Base-by-base conservation (phyloP, 1,140 invertebrate species). In the Eueides isabella region DNA sequence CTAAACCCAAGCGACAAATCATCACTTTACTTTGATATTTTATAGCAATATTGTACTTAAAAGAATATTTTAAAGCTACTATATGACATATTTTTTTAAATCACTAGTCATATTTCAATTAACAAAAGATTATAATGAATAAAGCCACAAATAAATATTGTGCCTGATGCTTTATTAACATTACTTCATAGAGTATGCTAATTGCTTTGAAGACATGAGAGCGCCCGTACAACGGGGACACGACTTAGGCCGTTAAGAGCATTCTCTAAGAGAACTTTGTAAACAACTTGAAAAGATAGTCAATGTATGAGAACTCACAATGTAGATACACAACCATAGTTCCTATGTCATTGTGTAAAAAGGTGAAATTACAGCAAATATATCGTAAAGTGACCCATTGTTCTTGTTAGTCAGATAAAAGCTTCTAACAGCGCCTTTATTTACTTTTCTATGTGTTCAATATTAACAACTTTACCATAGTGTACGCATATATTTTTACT, bases 201-300 rank as follows among this genome's bases (percentile, higher is more conserved):
- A 78, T 78, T 72, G 71, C 71, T 61, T 38, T 44, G 48, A 75
- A 72, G 72, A 78, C 73, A 78, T 74, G 70, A 75, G 70, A 77
- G 80, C 70, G 64, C 48, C 64, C 61, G 41, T 76, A 72, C 80
- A 81, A 78, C 77, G 75, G 74, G 75, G 62, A 70, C 75, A 76
- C 61, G 74, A 66, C 67, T 67, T 76, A 69, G 74, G 71, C 79
- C 78, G 61, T 28, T 75, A 65, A 83, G 78, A 79, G 82, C 72
- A 76, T 76, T 64, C 65, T 78, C 69, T 78, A 41, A 71, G 72
- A 78, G 74, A 76, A 80, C 70, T 76, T 29, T 19, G 72, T 77
- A 85, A 81, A 87, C 80, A 84, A 78, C 74, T 78, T 77, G 71
- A 76, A 68, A 26, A 72, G 38, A 76, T 64, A 67, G 69, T 75